Base-by-base conservation (phyloP, 2,888 invertebrate genomes). In the Caenorhabditis becei region DNA sequence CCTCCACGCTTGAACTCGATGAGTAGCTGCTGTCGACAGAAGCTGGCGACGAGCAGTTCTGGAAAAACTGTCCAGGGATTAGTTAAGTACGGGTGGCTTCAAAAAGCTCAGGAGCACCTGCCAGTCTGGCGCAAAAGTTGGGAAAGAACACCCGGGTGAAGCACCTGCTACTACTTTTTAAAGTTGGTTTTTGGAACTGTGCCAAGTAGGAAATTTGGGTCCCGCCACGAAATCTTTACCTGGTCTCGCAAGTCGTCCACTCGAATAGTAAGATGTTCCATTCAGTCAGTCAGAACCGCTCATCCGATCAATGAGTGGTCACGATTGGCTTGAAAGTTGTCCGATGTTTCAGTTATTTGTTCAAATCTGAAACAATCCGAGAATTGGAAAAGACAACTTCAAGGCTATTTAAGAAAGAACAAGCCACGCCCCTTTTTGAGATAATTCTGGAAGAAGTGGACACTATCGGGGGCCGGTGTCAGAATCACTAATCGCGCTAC, bases 201-300 rank as follows among this genome's bases (percentile, higher is more conserved):
- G n/a, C n/a, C n/a, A n/a, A n/a, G n/a, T n/a, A n/a, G n/a, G n/a
- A n/a, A n/a, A n/a, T n/a, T n/a, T n/a, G n/a, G n/a, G n/a, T n/a
- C n/a, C n/a, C n/a, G n/a, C n/a, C n/a, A n/a, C n/a, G n/a, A n/a
- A n/a, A n/a, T n/a, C n/a, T n/a, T n/a, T n/a, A 74, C 74, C 74
- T 74, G 65, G 53, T 66, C 65, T 65, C 58, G 74, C 26, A 74
- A 65, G 41, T 62, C 62, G 62, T 66, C 59, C 65, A 65, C 65
- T 66, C 59, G 74, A 59, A 74, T 74, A 58, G 23, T 74, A 47
- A 66, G 74, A 41, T 74, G 74, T 74, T 74, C 74, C 74, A 74
- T 74, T 74, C 74, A 74, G 74, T 66, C 58, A 63, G 53, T 65
- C 65, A 59, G n/a, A 18, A 66, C 74, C 74, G 74, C 65, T 32